These are phyloP conservation scores for Mesaphorura yosii DNA, from an alignment of 1,140 invertebrate species.

Conservation along the genomic window DNA sequence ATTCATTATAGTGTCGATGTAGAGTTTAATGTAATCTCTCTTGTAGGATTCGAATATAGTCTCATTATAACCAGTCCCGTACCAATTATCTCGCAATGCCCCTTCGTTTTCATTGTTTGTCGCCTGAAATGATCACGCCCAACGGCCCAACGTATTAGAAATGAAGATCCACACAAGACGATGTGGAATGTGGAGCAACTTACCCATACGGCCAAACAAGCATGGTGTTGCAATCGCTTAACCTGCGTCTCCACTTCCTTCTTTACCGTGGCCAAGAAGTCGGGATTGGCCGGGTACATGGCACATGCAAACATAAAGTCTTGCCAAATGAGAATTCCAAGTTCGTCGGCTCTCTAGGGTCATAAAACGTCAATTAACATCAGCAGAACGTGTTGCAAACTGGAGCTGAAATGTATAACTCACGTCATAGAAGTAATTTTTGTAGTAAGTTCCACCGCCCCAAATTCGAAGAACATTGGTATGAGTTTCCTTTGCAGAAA, in stretches of 20 bases:
- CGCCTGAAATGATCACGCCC: too few relatives aligned
- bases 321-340: conserved; percentile 78
- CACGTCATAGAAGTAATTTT: conserved; percentile 16
- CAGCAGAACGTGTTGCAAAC: neutral
- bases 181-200: too few relatives aligned
- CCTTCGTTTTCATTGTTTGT: conserved; percentile 98
- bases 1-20: conserved; percentile 61
- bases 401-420: too few relatives aligned
- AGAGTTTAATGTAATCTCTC: conserved; percentile 74
- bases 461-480: conserved; percentile 96
- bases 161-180: too few relatives aligned
- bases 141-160: too few relatives aligned
- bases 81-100: conserved; percentile 63
- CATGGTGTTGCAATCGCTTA: conserved; percentile 69
- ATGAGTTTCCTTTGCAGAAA: conserved; percentile 60
- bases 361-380: neutral
- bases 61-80: conserved; percentile 50
- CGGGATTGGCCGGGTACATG: conserved; percentile 71
- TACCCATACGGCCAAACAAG: conserved; percentile 73
- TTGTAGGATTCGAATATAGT: conserved; percentile 49
- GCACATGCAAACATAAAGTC: conserved; percentile 96
- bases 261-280: conserved; percentile 61
- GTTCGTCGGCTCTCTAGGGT: conserved; percentile 51
- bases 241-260: conserved; percentile 76
- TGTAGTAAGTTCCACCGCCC: conserved; percentile 82